Percentiles rank a stretch among this genome's conserved stretches.
These are phyloP conservation scores for Stigmatopora nigra DNA, from an alignment of 2,113 vertebrate genomes.

Conservation along the genomic window DNA sequence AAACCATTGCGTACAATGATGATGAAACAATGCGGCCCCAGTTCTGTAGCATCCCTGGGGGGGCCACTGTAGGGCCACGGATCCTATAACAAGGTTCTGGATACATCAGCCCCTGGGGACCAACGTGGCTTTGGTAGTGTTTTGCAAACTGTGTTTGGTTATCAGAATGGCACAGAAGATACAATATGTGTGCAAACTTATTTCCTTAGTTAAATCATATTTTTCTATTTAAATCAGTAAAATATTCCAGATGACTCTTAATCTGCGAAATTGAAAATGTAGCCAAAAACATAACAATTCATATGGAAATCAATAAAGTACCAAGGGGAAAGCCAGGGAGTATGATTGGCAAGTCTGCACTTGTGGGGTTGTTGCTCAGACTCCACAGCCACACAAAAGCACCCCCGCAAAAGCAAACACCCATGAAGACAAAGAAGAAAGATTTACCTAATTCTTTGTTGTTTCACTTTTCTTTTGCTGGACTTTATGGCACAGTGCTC, in stretches of 20 bases:
- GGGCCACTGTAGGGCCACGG: constrained; percentile 52
- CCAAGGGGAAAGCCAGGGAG: too few species aligned
- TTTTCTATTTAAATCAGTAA: too few species aligned
- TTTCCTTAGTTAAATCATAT: constrained; percentile 5
- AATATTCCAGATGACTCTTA: too few species aligned
- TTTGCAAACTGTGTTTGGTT: constrained; percentile 29
- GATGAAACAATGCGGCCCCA: constrained; percentile 54
- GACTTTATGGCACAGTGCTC: constrained; percentile 19
- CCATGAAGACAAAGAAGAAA: background rate
- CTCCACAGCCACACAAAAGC: background rate
- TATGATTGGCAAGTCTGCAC: too few species aligned
- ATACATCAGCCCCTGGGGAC: constrained; percentile 56
- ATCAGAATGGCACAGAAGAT: background rate
- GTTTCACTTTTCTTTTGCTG: background rate
- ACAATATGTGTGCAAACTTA: background rate
- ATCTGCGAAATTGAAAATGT: too few species aligned
- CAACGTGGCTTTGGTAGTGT: constrained; percentile 24
- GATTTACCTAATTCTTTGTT: constrained; percentile 14
- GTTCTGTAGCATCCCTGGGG: constrained; percentile 52
- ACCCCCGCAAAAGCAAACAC: too few species aligned
- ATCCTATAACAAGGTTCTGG: constrained; percentile 65
- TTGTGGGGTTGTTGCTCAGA: too few species aligned
- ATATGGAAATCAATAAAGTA: too few species aligned
- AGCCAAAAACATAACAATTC: too few species aligned
- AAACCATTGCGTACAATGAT: constrained; percentile 64